Base-by-base conservation (phyloP, 2,888 invertebrate genomes). In the Scaptomyza flava region DNA sequence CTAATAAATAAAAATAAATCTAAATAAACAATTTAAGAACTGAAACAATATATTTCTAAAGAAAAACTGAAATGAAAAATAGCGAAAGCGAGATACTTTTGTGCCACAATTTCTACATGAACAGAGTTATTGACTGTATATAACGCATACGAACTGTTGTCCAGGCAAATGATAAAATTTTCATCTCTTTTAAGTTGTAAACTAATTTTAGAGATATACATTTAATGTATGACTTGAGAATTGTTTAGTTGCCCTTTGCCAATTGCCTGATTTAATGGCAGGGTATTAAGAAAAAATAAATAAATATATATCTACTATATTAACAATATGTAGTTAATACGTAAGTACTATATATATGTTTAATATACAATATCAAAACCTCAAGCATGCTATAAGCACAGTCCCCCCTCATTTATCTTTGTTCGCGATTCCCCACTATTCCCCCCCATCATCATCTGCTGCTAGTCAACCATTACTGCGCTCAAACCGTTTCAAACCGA, bases 381-480 rank as follows among this genome's bases (percentile, higher is more conserved):
- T 45, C 60, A 57, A 46, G 53, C 57, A 54, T 53, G 43, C 72
- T 53, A 53, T 30, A 73, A 64, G 42, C 64, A 42, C 45, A 60
- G 52, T 47, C 27, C 54, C 57, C 57, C 46, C 72, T 34, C 36
- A 36, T 33, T n/a, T 6, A 14, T 14, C 48, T 20, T 27, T 27
- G 9, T 9, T 3, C 2, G 5, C 45, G 7, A 0, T 7, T 3
- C 4, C 42, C 33, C 14, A 30, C n/a, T 20, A 7, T 6, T 7
- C 6, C 0, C 9, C 14, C 12, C 6, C 17, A 33, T 7, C 48
- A 4, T 8, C n/a, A 9, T 8, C 9, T 12, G 12, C n/a, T 33
- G 46, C n/a, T n/a, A 31, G 31, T 42, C 43, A 43, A 27, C 41
- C 27, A n/a, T 38, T 33, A 43, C 33, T 52, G 33, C 38, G 6